These are phyloP conservation scores for Gonatopus flavifemur DNA, from an alignment of 1,140 invertebrate genomes.

Conservation along the genomic window DNA sequence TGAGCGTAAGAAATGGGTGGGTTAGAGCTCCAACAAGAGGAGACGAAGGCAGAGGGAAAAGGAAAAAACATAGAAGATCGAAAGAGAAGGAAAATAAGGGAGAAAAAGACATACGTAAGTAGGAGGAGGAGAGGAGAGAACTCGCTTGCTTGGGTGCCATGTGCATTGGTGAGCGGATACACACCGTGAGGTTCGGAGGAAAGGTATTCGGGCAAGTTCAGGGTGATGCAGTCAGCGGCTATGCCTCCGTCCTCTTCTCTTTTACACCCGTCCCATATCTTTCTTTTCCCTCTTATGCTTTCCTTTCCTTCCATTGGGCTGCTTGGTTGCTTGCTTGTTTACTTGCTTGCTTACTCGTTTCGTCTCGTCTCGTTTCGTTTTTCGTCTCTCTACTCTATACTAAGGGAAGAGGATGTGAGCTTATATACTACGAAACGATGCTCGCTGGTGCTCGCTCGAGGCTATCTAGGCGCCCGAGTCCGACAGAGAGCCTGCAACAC, in stretches of 20 bases:
- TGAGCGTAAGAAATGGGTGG: conserved; percentile 51
- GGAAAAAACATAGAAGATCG: conserved; percentile 13
- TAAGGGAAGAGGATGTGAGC: conserved; percentile 25
- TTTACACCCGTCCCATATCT: not conserved
- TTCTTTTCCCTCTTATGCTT: conserved; percentile 11
- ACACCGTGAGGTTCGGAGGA: conserved; percentile 29
- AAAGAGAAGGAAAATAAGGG: conserved; percentile 4
- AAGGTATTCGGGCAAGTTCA: conserved; percentile 48
- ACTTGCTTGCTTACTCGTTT: no score
- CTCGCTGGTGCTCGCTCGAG: conserved; percentile 36
- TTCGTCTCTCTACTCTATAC: conserved; percentile 25
- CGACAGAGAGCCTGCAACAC: conserved; percentile 14
- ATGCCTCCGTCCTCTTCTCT: conserved; percentile 8
- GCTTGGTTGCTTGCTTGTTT: no score
- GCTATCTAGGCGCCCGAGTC: conserved; percentile 41
- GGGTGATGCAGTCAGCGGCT: conserved; percentile 39
- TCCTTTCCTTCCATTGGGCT: conserved; percentile 14
- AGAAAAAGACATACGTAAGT: conserved; percentile 7
- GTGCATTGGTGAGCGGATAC: conserved; percentile 42
- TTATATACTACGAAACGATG: no score
- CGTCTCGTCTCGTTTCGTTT: conserved; percentile 27
- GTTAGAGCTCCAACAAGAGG: conserved; percentile 37
- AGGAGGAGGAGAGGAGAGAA: conserved; percentile 23
- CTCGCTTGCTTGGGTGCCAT: conserved; percentile 45
- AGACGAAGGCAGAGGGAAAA: conserved; percentile 39